phyloP scores from a whole-genome alignment of 2,888 invertebrate genomes.

The Platycheirus albimanus region DNA sequence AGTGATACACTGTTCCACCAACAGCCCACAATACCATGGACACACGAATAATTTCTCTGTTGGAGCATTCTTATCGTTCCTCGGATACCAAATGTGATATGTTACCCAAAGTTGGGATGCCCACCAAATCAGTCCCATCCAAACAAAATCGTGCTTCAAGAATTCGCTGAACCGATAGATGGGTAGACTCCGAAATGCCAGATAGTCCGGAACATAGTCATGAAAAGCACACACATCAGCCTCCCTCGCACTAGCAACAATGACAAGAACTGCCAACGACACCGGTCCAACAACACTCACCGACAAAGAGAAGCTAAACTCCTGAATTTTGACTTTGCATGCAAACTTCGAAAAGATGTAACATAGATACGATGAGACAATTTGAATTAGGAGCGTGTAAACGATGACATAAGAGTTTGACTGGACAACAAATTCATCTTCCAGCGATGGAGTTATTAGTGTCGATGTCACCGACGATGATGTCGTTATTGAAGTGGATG shows the following conservation, averaged over 20 bases:
- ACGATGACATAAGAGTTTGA: slow-evolving; percentile 80
- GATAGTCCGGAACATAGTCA: slow-evolving; percentile 88
- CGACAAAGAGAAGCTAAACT: slow-evolving; percentile 93
- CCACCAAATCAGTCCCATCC: slow-evolving; percentile 92
- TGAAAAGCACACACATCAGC: slow-evolving; percentile 87
- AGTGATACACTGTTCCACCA: slow-evolving; percentile 93
- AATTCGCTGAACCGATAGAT: slow-evolving; percentile 84
- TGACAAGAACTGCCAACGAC: slow-evolving; percentile 87
- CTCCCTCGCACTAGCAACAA: slow-evolving; percentile 86
- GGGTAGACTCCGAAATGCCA: slow-evolving; percentile 93
- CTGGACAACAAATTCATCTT: slow-evolving; percentile 75
- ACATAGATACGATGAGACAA: slow-evolving; percentile 86
- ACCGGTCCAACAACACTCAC: slow-evolving; percentile 90
- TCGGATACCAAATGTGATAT: slow-evolving; percentile 92
- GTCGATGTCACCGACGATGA: slow-evolving; percentile 37
- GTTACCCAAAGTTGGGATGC: slow-evolving; percentile 94
- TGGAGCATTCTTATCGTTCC: slow-evolving; percentile 91
- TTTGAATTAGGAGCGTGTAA: slow-evolving; percentile 87
- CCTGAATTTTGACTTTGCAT: slow-evolving; percentile 94
- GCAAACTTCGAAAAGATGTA: slow-evolving; percentile 90
- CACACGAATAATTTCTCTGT: slow-evolving; percentile 93
- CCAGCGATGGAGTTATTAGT: slow-evolving; percentile 39
- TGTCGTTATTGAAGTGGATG: slow-evolving; percentile 1
- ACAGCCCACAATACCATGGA: slow-evolving; percentile 91
- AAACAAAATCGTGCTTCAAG: slow-evolving; percentile 86